A percentile compares a stretch with the other conserved stretches of the same genome.
phyloP scores from a whole-genome alignment of 2,113 vertebrate genomes.

The Isichthys henryi region DNA sequence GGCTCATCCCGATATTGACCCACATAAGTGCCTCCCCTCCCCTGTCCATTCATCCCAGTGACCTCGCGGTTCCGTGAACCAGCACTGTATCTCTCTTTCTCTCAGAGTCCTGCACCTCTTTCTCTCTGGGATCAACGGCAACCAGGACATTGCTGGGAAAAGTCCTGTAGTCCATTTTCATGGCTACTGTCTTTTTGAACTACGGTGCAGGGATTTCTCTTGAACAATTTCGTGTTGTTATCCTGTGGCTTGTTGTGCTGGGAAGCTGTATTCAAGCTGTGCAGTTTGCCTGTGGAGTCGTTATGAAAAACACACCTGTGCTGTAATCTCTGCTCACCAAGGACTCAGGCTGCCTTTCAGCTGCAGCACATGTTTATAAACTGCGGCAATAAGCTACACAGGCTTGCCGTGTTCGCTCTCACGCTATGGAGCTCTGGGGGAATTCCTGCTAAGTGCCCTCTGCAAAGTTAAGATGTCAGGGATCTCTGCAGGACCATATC shows the following conservation, averaged over 20 bases:
- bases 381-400: not conserved
- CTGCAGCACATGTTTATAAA: not conserved
- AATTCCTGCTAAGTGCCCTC: not conserved
- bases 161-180: not conserved
- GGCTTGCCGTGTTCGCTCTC: not conserved
- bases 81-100: not conserved
- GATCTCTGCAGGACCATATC: not conserved
- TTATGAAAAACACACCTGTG: not conserved
- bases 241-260: not conserved
- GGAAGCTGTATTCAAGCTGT: not conserved
- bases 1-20: not conserved
- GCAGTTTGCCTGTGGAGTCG: not conserved
- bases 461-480: not conserved
- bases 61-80: not conserved
- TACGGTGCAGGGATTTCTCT: not conserved
- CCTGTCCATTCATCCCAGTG: not conserved
- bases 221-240: not conserved
- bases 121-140: not conserved
- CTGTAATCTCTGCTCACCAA: not conserved
- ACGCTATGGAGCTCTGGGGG: not conserved
- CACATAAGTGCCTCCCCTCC: not conserved
- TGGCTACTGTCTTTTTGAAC: not conserved
- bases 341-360: not conserved
- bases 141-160: not conserved
- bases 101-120: not conserved